Percentiles rank a stretch among this genome's conserved stretches.
Conservation (phyloP, 2,888 invertebrate species). For the Oegoconia quadripuncta region DNA sequence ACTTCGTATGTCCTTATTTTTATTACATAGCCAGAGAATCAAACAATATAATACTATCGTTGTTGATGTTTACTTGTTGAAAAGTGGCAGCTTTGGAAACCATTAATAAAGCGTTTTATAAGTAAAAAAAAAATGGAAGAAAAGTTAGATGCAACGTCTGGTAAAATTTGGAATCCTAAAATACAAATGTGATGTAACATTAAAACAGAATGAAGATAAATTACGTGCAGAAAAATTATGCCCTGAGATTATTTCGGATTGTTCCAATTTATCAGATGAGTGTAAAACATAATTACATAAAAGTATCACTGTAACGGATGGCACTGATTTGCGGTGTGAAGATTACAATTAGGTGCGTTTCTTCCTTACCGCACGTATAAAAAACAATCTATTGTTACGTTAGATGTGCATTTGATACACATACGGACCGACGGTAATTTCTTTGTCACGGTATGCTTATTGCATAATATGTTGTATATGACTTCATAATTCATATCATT, state of each 20-base stretch:
- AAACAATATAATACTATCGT: too few species aligned
- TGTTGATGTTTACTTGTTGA: too few species aligned
- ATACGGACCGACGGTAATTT: not conserved
- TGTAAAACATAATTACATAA: constrained; percentile 4
- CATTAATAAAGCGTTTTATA: too few species aligned
- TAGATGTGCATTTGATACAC: constrained; percentile 19
- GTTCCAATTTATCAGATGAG: not conserved
- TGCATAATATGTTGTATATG: not conserved
- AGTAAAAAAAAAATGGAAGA: too few species aligned
- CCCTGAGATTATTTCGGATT: constrained; percentile 2
- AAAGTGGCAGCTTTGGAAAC: too few species aligned
- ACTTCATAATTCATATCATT: not conserved
- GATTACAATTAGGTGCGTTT: constrained; percentile 26
- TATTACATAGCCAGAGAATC: too few species aligned
- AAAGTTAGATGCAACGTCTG: too few species aligned
- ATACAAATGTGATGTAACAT: too few species aligned
- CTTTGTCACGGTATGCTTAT: constrained; percentile 5
- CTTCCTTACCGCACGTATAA: constrained; percentile 30
- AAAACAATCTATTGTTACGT: constrained; percentile 39
- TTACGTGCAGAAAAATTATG: not conserved
- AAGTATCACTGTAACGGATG: constrained; percentile 1
- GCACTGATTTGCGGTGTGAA: constrained; percentile 20
- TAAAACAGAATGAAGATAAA: too few species aligned
- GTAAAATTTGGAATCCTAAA: too few species aligned
- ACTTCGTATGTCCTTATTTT: too few species aligned